phyloP scores from a whole-genome alignment of 2,888 invertebrate genomes.

The Harpalus rubripes region DNA sequence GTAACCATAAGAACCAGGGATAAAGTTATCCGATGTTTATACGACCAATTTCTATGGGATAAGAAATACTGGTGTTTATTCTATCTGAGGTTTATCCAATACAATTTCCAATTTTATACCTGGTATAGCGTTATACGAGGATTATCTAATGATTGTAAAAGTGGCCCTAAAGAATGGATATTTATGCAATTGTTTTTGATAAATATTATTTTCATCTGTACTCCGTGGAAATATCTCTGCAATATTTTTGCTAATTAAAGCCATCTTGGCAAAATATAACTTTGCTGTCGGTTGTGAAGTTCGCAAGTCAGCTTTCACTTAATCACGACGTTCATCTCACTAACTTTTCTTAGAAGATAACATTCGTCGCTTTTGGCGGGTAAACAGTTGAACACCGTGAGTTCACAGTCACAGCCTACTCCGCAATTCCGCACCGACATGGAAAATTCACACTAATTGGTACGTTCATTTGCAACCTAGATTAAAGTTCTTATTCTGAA shows the following conservation, averaged over 20 bases:
- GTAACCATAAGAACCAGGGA: too few relatives aligned
- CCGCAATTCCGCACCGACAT: slow-evolving; percentile 24
- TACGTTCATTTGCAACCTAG: slow-evolving; percentile 43
- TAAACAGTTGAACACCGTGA: slow-evolving; percentile 32
- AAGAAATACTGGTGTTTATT: too few relatives aligned
- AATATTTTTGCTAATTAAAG: neutral
- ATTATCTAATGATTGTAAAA: too few relatives aligned
- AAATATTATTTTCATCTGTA: too few relatives aligned
- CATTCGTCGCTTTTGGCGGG: slow-evolving; percentile 17
- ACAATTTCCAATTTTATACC: too few relatives aligned
- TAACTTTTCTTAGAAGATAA: slow-evolving; percentile 23
- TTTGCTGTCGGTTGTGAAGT: neutral
- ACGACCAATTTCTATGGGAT: too few relatives aligned
- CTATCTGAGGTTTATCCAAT: too few relatives aligned
- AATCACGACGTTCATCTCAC: slow-evolving; percentile 23
- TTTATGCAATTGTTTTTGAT: too few relatives aligned
- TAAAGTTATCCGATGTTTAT: too few relatives aligned
- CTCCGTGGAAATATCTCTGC: neutral
- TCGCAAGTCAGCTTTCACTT: slow-evolving; percentile 17
- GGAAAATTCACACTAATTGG: slow-evolving; percentile 49
- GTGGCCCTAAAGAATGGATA: too few relatives aligned
- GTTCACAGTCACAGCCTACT: slow-evolving; percentile 13
- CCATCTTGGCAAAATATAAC: neutral
- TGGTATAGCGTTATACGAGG: too few relatives aligned
- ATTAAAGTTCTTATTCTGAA: slow-evolving; percentile 51